phyloP scores from a whole-genome alignment of 30 jellyfish, hydroid and myxozoan species.

The Aurelia aurita complex sp. Pacific region DNA sequence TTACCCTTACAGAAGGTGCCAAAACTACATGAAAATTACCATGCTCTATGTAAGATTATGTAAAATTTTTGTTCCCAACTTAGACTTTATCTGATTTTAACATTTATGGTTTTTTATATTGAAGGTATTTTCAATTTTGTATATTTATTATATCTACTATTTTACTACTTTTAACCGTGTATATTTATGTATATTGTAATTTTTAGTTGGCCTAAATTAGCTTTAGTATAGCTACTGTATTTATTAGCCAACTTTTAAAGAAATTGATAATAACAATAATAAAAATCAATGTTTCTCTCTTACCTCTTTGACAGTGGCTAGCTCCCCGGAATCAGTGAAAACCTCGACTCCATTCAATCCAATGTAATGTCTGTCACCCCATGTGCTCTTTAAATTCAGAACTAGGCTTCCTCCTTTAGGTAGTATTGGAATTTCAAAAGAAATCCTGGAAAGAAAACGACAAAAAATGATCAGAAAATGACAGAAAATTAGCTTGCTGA shows the following conservation, averaged over 20 bases:
- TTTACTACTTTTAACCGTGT: too few relatives aligned
- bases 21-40: too few relatives aligned
- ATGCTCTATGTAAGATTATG: background rate
- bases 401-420: conserved; percentile 81
- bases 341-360: conserved; percentile 98
- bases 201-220: too few relatives aligned
- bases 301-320: conserved; percentile 65
- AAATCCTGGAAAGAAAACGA: background rate
- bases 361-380: conserved; percentile 98
- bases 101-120: too few relatives aligned
- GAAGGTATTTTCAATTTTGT: too few relatives aligned
- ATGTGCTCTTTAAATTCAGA: conserved; percentile 77
- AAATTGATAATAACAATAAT: background rate
- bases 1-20: too few relatives aligned
- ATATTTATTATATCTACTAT: too few relatives aligned
- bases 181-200: too few relatives aligned
- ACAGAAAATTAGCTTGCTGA: too few relatives aligned
- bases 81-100: too few relatives aligned
- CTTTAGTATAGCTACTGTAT: too few relatives aligned
- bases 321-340: conserved; percentile 75
- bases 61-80: background rate
- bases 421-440: conserved; percentile 81
- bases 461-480: too few relatives aligned
- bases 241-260: background rate
- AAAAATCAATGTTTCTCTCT: background rate